A percentile compares a stretch with the other conserved stretches of the same genome.
phyloP scores from a whole-genome alignment of 2,888 invertebrate species.

The Cheiracanthium punctorium region DNA sequence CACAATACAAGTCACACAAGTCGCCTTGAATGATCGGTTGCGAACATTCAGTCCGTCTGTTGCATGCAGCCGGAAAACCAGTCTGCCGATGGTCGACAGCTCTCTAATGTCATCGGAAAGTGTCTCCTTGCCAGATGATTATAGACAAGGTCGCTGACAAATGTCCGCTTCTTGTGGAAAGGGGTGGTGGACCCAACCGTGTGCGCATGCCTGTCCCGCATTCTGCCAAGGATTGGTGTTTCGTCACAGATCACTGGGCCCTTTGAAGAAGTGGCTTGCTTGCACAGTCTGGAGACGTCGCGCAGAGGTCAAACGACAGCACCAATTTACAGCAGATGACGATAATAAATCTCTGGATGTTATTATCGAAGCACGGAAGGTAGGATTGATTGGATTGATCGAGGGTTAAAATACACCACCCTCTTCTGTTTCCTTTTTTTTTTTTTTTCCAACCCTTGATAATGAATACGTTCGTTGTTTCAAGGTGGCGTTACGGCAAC shows the following conservation, averaged over 20 bases:
- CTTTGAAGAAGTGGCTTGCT: not conserved
- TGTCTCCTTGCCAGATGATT: not conserved
- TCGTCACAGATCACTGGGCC: not conserved
- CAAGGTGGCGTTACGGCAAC: no score
- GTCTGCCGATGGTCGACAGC: not conserved
- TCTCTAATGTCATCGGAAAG: not conserved
- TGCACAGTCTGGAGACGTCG: no score
- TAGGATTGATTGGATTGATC: no score
- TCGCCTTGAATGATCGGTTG: not conserved
- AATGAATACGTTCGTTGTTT: no score
- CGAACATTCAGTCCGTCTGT: not conserved
- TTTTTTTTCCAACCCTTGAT: no score
- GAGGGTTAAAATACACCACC: no score
- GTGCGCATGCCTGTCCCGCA: not conserved
- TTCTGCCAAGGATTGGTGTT: not conserved
- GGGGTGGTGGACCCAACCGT: not conserved
- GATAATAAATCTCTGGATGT: no score
- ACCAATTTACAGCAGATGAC: not conserved
- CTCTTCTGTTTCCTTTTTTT: no score
- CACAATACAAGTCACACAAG: no score
- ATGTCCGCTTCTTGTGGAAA: not conserved
- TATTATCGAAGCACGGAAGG: no score
- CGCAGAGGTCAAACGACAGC: not conserved
- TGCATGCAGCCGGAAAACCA: not conserved
- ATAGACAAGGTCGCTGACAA: constrained; percentile 26